A percentile compares a stretch with the other conserved stretches of the same genome.
Conservation (phyloP, 2,888 invertebrate genomes). For the Erebia ligea region DNA sequence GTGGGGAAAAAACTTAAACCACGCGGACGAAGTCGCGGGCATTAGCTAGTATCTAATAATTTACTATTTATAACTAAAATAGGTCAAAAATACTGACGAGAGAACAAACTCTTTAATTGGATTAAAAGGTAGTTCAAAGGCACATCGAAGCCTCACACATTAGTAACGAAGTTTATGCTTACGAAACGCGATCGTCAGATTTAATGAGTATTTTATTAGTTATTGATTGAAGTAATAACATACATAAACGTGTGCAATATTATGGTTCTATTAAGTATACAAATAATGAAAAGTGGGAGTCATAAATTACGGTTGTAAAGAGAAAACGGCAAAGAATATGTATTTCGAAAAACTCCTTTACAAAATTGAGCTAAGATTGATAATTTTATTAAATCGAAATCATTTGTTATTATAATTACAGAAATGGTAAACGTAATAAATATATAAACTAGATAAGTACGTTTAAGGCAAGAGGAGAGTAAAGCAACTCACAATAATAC, state of each 20-base stretch:
- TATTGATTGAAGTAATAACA: not conserved
- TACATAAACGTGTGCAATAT: not conserved
- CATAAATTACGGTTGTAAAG: too few species aligned
- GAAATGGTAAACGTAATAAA: not conserved
- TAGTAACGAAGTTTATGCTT: conserved; percentile 2
- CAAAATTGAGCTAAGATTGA: too few species aligned
- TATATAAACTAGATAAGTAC: not conserved
- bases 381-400: not conserved
- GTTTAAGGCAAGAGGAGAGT: conserved; percentile 2
- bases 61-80: not conserved
- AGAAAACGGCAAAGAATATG: too few species aligned
- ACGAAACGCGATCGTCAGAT: conserved; percentile 10
- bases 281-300: too few species aligned
- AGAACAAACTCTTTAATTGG: conserved; percentile 57
- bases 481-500: conserved; percentile 33
- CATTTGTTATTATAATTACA: not conserved
- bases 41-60: too few species aligned
- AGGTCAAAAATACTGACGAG: not conserved
- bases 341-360: too few species aligned
- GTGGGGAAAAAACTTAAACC: too few species aligned
- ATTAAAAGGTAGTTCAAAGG: conserved; percentile 56
- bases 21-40: too few species aligned
- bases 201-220: conserved; percentile 9
- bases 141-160: conserved; percentile 52
- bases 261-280: too few species aligned